Evolutionary conservation across 2,797 vertebrate species (phyloP).

Genomic region (Premnoplex brunnescens): DNA sequence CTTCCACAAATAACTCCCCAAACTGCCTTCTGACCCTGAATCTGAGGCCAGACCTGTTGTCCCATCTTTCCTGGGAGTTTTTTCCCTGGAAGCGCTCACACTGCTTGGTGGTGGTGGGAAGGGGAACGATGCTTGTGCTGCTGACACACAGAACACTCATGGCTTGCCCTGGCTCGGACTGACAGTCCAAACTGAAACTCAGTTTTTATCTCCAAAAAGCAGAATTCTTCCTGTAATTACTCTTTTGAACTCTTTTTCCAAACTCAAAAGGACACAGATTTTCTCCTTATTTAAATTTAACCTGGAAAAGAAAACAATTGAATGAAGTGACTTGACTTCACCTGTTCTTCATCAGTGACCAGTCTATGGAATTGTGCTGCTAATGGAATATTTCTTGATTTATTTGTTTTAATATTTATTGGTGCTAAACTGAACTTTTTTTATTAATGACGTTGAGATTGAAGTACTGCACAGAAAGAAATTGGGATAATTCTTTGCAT

Average conservation of each 20-base stretch:
- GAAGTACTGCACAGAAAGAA: neutral
- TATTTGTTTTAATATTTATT: neutral
- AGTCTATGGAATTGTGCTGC: neutral
- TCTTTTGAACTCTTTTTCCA: neutral
- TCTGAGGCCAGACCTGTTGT: neutral
- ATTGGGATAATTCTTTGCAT: neutral
- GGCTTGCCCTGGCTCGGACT: neutral
- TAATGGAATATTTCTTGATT: neutral
- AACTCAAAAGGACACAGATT: neutral
- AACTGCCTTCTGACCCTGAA: neutral
- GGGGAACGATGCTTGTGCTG: neutral
- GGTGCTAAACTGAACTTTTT: neutral
- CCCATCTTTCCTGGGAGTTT: neutral
- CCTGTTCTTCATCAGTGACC: neutral
- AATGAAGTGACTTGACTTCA: neutral
- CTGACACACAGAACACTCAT: neutral
- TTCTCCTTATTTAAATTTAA: neutral
- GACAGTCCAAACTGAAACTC: neutral
- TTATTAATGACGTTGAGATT: neutral
- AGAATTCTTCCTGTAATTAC: rapidly evolving
- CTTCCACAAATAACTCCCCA: neutral
- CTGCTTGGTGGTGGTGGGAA: neutral
- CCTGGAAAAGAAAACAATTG: neutral
- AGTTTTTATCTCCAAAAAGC: neutral
- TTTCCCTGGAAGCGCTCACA: neutral